Evolutionary conservation across 2,888 invertebrate genomes (phyloP), one percentile per base, ranked within the genome.

Genomic region (Synergus gifuensis): DNA sequence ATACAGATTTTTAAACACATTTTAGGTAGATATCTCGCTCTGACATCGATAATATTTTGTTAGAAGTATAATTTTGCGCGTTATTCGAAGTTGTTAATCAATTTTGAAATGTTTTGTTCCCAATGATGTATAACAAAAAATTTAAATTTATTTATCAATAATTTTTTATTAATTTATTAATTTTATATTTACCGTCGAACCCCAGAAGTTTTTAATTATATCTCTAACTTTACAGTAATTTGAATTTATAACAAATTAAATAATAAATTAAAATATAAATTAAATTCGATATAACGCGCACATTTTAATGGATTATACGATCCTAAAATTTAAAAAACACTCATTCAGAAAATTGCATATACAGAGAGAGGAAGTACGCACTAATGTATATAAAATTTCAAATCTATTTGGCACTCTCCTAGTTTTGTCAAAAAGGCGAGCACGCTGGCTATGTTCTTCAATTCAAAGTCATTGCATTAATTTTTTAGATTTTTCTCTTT

Each of bases 401-500:
- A 88, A 87, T 87, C 89, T 90, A 90, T 87, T 89, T 87, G 88
- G 89, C 88, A 89, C 90, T 89, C 89, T 88, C 88, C 89, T 87
- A 87, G 82, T 88, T 88, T 88, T 82, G 81, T 87, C 83, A 84
- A 87, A 88, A 89, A 88, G 87, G 87, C 87, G 90, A 90, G 91
- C 87, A 88, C 91, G 60, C 87, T 86, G 86, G 86, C 90, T 90
- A 91, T 87, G 85, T 89, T 89, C 85, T 89, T 91, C 91, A 91
- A 91, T 91, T 91, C 91, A 90, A 87, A 88, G 91, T 90, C 91
- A 91, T 91, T 91, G 91, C 91, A 91, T 90, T 85, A 81, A 83
- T 82, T 84, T 79, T 78, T 83, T 83, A 83, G 81, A 85, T 84
- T 78, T 76, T 80, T 82, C 60, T 76, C 79, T 78, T 76, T 82